phyloP scores from a whole-genome alignment of 2,888 invertebrate species.

The Acronicta aceris region DNA sequence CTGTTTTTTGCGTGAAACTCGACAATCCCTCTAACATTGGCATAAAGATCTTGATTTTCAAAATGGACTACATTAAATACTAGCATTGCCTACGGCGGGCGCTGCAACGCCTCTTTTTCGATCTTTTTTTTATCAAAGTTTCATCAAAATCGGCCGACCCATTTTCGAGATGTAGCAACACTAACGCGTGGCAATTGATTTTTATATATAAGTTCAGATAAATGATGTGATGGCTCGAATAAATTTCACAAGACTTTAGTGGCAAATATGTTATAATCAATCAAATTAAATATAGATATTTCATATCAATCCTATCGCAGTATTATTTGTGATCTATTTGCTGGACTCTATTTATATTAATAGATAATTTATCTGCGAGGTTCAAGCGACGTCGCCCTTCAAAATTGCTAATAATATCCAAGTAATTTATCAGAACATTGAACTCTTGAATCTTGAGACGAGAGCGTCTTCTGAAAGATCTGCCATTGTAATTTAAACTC shows the following conservation, averaged over 20 bases:
- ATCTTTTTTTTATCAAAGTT: too few species aligned
- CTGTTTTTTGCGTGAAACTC: too few species aligned
- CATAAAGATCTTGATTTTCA: too few species aligned
- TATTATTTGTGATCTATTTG: conserved; percentile 9
- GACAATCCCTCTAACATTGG: too few species aligned
- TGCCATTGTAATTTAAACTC: conserved; percentile 21
- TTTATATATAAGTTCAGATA: too few species aligned
- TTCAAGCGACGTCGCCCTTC: conserved; percentile 50
- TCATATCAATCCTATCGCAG: conserved; percentile 8
- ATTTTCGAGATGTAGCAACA: too few species aligned
- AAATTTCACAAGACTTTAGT: background rate
- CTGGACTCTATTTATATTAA: conserved; percentile 31
- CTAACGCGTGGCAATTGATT: too few species aligned
- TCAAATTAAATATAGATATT: conserved; percentile 1
- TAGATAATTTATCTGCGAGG: conserved; percentile 28
- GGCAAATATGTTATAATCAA: background rate
- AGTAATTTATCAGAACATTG: conserved; percentile 49
- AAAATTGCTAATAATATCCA: conserved; percentile 52
- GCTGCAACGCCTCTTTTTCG: too few species aligned
- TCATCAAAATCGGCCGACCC: too few species aligned
- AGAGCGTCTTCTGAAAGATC: conserved; percentile 8
- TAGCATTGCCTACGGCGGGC: too few species aligned
- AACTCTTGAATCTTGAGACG: conserved; percentile 31
- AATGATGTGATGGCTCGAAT: too few species aligned
- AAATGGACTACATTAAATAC: too few species aligned